Evolutionary conservation across 2,888 invertebrate species (phyloP).

Genomic region (Drosophila formosana): DNA sequence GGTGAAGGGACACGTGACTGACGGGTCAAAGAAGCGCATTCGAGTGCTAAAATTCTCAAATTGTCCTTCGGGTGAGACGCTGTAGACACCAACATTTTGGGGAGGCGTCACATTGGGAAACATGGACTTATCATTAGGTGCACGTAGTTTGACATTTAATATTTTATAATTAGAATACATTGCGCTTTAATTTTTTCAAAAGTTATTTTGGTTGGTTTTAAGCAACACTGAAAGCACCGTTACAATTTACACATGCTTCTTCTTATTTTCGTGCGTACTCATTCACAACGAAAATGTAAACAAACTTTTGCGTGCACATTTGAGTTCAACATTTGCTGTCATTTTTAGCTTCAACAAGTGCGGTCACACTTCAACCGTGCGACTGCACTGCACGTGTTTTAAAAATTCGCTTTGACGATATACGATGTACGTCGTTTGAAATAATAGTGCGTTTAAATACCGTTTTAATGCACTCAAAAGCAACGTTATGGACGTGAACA

Average conservation of each 20-base stretch:
- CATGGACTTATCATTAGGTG: background rate
- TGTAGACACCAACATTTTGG: constrained; percentile 37
- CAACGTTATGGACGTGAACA: constrained; percentile 77
- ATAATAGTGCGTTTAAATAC: constrained; percentile 14
- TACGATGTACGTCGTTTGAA: constrained; percentile 8
- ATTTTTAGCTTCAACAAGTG: constrained; percentile 3
- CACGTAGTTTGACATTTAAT: constrained; percentile 31
- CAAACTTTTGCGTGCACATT: constrained; percentile 26
- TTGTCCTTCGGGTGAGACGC: constrained; percentile 39
- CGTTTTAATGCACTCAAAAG: constrained; percentile 29
- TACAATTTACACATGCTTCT: constrained; percentile 23
- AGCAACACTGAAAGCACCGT: constrained; percentile 28
- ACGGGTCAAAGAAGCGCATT: constrained; percentile 26
- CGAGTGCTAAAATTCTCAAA: constrained; percentile 29
- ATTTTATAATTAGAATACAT: constrained; percentile 25
- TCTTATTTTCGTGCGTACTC: constrained; percentile 7
- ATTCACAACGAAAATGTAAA: constrained; percentile 61
- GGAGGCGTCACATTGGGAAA: constrained; percentile 49
- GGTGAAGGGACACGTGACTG: constrained; percentile 17
- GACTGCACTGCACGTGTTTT: constrained; percentile 68
- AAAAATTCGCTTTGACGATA: constrained; percentile 51
- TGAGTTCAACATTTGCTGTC: constrained; percentile 1
- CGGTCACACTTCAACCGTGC: constrained; percentile 43
- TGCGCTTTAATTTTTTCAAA: background rate
- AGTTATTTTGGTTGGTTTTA: constrained; percentile 1